Base-by-base conservation (phyloP, 2,113 vertebrate species). In the Phoenicopterus ruber region DNA sequence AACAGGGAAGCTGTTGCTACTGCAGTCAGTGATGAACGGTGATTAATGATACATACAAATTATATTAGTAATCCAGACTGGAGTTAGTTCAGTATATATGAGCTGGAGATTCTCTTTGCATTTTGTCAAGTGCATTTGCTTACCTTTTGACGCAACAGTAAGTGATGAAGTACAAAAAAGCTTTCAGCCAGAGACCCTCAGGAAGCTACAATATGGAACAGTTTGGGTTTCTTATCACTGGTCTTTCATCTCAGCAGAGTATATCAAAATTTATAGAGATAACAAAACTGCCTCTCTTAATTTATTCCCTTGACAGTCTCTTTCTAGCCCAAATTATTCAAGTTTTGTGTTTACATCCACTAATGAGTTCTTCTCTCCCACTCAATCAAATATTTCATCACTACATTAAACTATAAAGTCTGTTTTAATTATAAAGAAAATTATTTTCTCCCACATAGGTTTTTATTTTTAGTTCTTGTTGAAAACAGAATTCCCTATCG, bases 231-330 rank as follows among this genome's bases (percentile, higher is more conserved):
- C 44, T 94, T 72, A 50, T 85, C 1, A 0, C 57, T 66, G 40
- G 20, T 76, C 69, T 96, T 97, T 96, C n/a, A 85, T 86, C 85
- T 96, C 36, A 44, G 66, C 58, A 91, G 70, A 94, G 65, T 81
- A 58, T 62, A 92, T 58, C 4, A 77, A 94, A 91, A 88, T 82
- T 63, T 31, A 91, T 29, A 91, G 58, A 90, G 40, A 80, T 49
- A 90, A 76, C 88, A 93, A 82, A 96, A 90, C 80, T 95, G 63
- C 58, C 66, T 93, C 55, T 49, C n/a, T 88, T 91, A 81, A 96
- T 97, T 92, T 96, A 96, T 83, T 96, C 96, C 91, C 73, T 83
- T 7, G 55, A 69, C 57, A 7, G 67, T 88, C 14, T 92, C 32
- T 20, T 94, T 82, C 58, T 65, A 73, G 22, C 32, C 52, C 84